Evolutionary conservation across 2,888 invertebrate species (phyloP), one percentile per base, ranked within the genome.

Genomic region (Serrognathus titanus): DNA sequence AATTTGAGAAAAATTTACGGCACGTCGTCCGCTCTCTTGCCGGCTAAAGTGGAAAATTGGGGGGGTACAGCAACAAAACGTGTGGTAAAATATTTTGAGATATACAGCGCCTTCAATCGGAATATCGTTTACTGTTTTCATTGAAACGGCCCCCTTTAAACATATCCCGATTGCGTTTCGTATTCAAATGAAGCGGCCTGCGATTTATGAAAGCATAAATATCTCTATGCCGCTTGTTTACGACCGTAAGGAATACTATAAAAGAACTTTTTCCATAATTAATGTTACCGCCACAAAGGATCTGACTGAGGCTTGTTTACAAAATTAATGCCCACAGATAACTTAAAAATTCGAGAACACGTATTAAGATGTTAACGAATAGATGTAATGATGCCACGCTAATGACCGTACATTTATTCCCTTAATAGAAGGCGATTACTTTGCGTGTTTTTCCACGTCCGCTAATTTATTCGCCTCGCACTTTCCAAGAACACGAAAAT

Each of bases 301-400:
- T 51, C 49, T 51, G 39, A 52, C 54, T 57, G 58, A 46, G 24
- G 24, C 52, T 58, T 53, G 60, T 59, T 60, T 60, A 13, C 45
- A 51, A 55, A 64, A 65, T 59, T 55, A 57, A 63, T 64, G 61
- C 46, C 51, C 49, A 40, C 10, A 60, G 59, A 63, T 61, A 62
- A 63, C 58, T 61, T 58, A 62, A 65, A 66, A 63, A 63, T 61
- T 47, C 51, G 57, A 64, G 61, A 64, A 63, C 62, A 63, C 37
- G 60, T 60, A 66, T 66, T 65, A 65, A 66, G 64, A 65, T 64
- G 64, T 66, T 62, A 64, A 62, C 55, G 59, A 55, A 63, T 61
- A 57, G 63, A 62, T 63, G 59, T 62, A 64, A 63, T 63, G 63
- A 63, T 54, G 52, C 51, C 38, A 51, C 56, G 55, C 54, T 58